Percentiles rank a stretch among this genome's conserved stretches.
Evolutionary conservation across 2,113 vertebrate genomes (phyloP).

Genomic region (Muntiacus reevesi): DNA sequence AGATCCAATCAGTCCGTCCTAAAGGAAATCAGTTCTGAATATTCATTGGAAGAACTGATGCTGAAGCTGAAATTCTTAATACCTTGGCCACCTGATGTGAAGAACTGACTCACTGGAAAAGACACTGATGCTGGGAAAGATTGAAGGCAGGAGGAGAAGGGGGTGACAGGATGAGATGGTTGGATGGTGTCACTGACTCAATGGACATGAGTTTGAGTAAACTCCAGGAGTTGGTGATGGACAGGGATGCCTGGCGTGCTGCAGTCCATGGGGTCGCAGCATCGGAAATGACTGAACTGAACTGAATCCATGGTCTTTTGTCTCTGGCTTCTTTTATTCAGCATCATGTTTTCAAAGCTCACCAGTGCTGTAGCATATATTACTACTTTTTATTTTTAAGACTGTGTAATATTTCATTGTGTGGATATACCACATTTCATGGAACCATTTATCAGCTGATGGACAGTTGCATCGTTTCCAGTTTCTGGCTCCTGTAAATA

Average conservation of each 20-base stretch:
- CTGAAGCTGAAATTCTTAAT: not conserved
- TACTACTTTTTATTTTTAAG: not conserved
- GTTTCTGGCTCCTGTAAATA: not conserved
- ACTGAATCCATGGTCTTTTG: not conserved
- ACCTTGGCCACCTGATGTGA: not conserved
- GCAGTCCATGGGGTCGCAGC: not conserved
- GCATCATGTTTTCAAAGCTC: not conserved
- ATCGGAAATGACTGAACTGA: not conserved
- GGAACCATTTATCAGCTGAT: not conserved
- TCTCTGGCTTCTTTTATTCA: not conserved
- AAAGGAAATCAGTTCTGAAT: not conserved
- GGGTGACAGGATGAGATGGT: not conserved
- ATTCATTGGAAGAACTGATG: not conserved
- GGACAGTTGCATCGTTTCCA: not conserved
- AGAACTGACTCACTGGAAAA: not conserved
- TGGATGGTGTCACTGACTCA: not conserved
- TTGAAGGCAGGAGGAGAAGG: not conserved
- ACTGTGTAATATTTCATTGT: not conserved
- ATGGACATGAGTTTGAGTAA: not conserved
- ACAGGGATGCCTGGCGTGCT: not conserved
- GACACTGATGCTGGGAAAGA: not conserved
- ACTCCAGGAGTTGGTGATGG: not conserved
- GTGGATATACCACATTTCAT: not conserved
- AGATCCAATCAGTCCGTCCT: not conserved
- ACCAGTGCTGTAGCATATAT: not conserved